Percentiles rank a stretch among this genome's conserved stretches.
These are phyloP conservation scores for Lamellibrachia columna DNA, from an alignment of 2,888 invertebrate genomes.

Conservation along the genomic window DNA sequence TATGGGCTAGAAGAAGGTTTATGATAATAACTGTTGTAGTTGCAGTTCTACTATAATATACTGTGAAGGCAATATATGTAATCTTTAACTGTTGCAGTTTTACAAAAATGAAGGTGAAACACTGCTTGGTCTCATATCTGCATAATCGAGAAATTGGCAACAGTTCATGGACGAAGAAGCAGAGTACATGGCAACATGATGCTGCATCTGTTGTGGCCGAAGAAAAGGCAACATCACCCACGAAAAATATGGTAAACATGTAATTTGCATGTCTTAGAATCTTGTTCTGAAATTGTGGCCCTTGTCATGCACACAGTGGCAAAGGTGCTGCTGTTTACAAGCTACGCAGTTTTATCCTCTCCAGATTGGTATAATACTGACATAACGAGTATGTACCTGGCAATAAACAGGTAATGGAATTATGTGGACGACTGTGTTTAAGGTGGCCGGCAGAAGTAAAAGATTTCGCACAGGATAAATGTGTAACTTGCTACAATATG, in stretches of 20 bases:
- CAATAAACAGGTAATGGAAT: neutral
- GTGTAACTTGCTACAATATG: too few species aligned
- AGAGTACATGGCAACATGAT: neutral
- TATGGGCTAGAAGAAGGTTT: too few species aligned
- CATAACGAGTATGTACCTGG: neutral
- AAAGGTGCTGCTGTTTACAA: neutral
- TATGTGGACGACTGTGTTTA: neutral
- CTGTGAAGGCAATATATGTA: neutral
- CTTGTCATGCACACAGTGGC: neutral
- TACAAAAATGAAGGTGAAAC: neutral
- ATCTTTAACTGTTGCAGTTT: neutral
- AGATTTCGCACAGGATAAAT: neutral
- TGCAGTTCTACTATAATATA: too few species aligned
- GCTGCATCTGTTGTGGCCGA: conserved; percentile 33
- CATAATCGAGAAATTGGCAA: conserved; percentile 18
- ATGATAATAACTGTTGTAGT: too few species aligned
- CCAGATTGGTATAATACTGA: neutral
- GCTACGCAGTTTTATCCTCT: neutral
- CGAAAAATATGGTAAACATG: conserved; percentile 38
- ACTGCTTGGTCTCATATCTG: neutral
- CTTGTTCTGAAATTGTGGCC: neutral
- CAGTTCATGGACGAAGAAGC: neutral
- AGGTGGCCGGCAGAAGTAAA: conserved; percentile 17
- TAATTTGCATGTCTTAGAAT: neutral
- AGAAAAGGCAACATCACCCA: conserved; percentile 43